phyloP scores from a whole-genome alignment of 2,888 invertebrate genomes.

The Temnothorax ravouxi region DNA sequence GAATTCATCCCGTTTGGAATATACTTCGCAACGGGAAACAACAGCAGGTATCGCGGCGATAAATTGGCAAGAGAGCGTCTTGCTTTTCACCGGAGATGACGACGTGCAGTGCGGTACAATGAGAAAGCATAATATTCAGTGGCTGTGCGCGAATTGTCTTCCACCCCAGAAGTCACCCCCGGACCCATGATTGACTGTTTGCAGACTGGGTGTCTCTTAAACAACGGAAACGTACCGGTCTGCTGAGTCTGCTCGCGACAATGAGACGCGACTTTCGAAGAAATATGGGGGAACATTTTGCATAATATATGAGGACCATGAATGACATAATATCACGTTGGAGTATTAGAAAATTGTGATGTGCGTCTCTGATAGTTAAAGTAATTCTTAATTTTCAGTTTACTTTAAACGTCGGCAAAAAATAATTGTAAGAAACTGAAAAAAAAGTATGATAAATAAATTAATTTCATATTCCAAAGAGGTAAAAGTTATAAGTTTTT shows the following conservation, averaged over 20 bases:
- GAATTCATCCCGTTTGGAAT: conserved; percentile 67
- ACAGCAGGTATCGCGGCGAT: conserved; percentile 67
- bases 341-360: background rate
- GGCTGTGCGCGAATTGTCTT: conserved; percentile 68
- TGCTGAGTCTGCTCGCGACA: conserved; percentile 40
- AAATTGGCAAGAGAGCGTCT: conserved; percentile 76
- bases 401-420: background rate
- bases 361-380: background rate
- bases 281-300: conserved; percentile 30
- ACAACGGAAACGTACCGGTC: conserved; percentile 65
- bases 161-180: conserved; percentile 61
- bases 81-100: conserved; percentile 70
- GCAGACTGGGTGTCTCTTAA: conserved; percentile 71
- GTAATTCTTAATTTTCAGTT: background rate
- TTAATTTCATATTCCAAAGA: background rate
- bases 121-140: conserved; percentile 67
- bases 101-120: conserved; percentile 70
- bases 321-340: background rate
- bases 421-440: background rate
- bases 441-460: background rate
- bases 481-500: background rate
- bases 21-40: conserved; percentile 71
- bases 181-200: conserved; percentile 68
- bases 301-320: conserved; percentile 7
- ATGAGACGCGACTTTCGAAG: conserved; percentile 45